A percentile compares a stretch with the other conserved stretches of the same genome.
Evolutionary conservation across 2,113 vertebrate genomes (phyloP).

Genomic region (Eulemur rufifrons): DNA sequence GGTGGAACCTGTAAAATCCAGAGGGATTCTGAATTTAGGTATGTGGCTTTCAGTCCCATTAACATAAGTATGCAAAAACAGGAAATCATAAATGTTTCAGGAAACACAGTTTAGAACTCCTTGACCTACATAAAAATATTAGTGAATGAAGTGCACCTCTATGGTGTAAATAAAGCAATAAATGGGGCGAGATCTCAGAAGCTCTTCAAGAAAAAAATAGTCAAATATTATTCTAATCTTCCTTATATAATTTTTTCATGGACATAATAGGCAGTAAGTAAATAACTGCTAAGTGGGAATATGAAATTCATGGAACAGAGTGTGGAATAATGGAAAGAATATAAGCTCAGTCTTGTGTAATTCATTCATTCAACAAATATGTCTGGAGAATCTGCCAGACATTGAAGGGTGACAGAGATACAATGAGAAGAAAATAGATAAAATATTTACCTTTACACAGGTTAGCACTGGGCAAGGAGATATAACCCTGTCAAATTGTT

Average conservation of each 20-base stretch:
- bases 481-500: neutral
- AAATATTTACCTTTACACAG: neutral
- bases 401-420: neutral
- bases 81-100: neutral
- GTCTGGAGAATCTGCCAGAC: neutral
- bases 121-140: neutral
- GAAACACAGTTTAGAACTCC: neutral
- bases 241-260: neutral
- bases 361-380: neutral
- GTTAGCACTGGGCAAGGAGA: neutral
- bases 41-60: neutral
- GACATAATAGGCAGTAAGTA: neutral
- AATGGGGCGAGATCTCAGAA: neutral
- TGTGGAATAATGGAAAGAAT: neutral
- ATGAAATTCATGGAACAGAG: neutral
- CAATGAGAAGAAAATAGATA: neutral
- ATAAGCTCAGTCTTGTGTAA: neutral
- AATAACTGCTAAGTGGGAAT: neutral
- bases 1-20: neutral
- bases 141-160: neutral
- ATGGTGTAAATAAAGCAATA: neutral
- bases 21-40: neutral
- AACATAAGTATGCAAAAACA: neutral
- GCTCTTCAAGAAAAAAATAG: neutral
- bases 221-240: neutral